phyloP scores from a whole-genome alignment of 2,888 invertebrate genomes.

The Myopa tessellatipennis region DNA sequence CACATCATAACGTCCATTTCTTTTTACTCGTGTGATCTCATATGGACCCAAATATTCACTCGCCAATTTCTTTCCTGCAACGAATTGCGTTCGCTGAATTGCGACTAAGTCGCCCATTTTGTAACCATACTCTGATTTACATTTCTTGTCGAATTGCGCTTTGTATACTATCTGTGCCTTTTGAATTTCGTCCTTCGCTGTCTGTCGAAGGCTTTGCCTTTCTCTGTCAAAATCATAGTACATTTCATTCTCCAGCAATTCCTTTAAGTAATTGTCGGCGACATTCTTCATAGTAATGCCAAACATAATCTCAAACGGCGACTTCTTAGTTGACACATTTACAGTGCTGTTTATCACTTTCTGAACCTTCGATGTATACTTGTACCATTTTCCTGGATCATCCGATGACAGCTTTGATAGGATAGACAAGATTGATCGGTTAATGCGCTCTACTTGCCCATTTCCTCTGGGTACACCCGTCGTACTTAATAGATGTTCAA shows the following conservation, averaged over 20 bases:
- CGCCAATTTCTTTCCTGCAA: slow-evolving; percentile 40
- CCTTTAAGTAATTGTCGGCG: too few relatives aligned
- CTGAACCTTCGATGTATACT: slow-evolving; percentile 39
- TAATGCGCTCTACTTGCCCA: slow-evolving; percentile 9
- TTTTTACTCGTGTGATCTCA: slow-evolving; percentile 28
- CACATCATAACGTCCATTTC: slow-evolving; percentile 14
- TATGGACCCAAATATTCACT: slow-evolving; percentile 41
- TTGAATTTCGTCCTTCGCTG: too few relatives aligned
- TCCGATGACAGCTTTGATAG: background rate
- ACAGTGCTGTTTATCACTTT: slow-evolving; percentile 38
- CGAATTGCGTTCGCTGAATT: slow-evolving; percentile 42
- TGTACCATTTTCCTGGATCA: slow-evolving; percentile 39
- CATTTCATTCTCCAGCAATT: too few relatives aligned
- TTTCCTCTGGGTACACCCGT: slow-evolving; percentile 13
- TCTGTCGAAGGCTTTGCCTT: too few relatives aligned
- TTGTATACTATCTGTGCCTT: slow-evolving; percentile 40
- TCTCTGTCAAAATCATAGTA: too few relatives aligned
- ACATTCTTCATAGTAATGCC: background rate
- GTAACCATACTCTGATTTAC: slow-evolving; percentile 16
- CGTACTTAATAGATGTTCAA: background rate
- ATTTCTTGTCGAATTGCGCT: slow-evolving; percentile 36
- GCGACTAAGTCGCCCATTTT: slow-evolving; percentile 40
- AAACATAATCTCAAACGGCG: slow-evolving; percentile 3
- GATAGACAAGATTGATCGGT: slow-evolving; percentile 11
- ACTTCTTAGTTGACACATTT: slow-evolving; percentile 23